Evolutionary conservation across 2,797 vertebrate species (phyloP).

Genomic region (Onychomys leucogaster): DNA sequence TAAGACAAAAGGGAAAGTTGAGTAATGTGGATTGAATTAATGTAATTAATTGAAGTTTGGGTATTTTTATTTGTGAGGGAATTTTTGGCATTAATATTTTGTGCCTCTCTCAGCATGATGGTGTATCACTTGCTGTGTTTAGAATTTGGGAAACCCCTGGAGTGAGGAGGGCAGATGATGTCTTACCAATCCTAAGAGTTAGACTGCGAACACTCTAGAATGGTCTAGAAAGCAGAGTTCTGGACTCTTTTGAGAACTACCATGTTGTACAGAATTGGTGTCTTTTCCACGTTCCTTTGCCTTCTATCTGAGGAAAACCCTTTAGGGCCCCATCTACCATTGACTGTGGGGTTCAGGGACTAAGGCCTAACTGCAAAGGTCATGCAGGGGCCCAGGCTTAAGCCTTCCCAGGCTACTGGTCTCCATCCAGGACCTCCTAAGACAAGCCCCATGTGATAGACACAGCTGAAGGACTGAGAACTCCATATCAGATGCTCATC

Average conservation of each 20-base stretch:
- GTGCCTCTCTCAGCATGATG: neutral
- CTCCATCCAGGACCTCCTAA: neutral
- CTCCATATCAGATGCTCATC: neutral
- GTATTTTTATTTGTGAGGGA: neutral
- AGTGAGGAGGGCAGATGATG: neutral
- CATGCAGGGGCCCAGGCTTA: neutral
- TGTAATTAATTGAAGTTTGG: neutral
- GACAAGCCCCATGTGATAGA: neutral
- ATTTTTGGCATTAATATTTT: neutral
- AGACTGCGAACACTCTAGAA: neutral
- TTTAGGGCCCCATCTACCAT: neutral
- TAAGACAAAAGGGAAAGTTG: slow-evolving; percentile 18
- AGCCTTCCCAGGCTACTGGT: neutral
- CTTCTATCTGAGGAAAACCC: neutral
- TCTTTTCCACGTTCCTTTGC: neutral
- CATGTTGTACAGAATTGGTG: neutral
- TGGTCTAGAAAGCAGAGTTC: neutral
- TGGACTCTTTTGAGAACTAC: neutral
- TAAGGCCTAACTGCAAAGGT: neutral
- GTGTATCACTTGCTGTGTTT: neutral
- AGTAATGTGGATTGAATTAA: neutral
- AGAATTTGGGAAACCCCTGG: neutral
- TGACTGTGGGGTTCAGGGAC: neutral
- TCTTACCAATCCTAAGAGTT: neutral
- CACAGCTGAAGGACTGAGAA: neutral